Percentiles rank a stretch among this genome's conserved stretches.
These are phyloP conservation scores for Brienomyrus brachyistius DNA, from an alignment of 2,113 vertebrate species.

Conservation along the genomic window DNA sequence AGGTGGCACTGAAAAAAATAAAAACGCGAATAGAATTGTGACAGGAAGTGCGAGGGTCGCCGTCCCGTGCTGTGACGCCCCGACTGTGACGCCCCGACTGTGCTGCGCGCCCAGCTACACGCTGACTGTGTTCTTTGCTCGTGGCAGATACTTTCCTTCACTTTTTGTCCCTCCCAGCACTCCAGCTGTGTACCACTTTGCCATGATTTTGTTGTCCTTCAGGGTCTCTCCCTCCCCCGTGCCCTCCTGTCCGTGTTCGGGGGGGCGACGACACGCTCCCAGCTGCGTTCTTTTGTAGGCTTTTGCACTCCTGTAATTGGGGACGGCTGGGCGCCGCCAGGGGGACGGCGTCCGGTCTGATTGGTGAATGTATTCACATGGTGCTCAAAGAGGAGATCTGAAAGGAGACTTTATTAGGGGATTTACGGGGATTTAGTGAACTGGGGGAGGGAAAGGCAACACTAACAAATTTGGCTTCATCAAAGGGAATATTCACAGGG, in stretches of 20 bases:
- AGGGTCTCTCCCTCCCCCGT: not conserved
- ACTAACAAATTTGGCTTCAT: not conserved
- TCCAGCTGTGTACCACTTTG: conserved; percentile 9
- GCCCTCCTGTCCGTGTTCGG: not conserved
- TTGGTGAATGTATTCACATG: not conserved
- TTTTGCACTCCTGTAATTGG: not conserved
- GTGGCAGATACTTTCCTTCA: conserved; percentile 21
- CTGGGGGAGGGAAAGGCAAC: not conserved
- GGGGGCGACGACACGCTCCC: not conserved
- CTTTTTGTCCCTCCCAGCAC: not conserved
- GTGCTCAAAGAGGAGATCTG: not conserved
- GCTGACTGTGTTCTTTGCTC: not conserved
- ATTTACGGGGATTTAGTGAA: not conserved
- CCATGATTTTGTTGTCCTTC: not conserved
- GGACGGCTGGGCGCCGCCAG: not conserved
- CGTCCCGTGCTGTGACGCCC: conserved; percentile 45
- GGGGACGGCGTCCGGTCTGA: not conserved
- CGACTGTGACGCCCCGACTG: conserved; percentile 33
- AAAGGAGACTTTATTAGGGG: not conserved
- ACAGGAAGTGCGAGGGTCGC: conserved; percentile 8
- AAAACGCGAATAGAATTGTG: not conserved
- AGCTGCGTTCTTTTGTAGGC: not conserved
- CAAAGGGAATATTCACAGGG: not conserved
- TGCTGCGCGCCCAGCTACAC: too few species aligned
- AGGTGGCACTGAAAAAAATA: not conserved